Percentiles rank a stretch among this genome's conserved stretches.
Evolutionary conservation across 2,888 invertebrate genomes (phyloP).

Genomic region (Cybosia mesomella): DNA sequence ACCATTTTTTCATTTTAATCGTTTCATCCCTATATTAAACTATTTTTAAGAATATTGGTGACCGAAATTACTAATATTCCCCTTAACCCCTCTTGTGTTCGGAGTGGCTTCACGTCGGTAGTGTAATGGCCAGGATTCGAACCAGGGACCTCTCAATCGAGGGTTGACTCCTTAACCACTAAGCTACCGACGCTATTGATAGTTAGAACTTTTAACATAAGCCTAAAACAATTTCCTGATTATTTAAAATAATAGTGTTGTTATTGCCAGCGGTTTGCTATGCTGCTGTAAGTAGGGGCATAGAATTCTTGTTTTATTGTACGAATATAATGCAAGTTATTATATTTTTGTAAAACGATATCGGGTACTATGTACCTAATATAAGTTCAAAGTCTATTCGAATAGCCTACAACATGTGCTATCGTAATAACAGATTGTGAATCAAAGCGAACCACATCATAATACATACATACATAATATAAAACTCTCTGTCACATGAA

Average conservation of each 20-base stretch:
- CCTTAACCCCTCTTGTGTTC: no score
- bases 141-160: no score
- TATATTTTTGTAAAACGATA: neutral
- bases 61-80: no score
- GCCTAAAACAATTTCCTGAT: neutral
- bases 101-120: no score
- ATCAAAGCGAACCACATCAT: neutral
- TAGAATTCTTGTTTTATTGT: neutral
- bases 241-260: neutral
- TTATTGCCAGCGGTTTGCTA: neutral
- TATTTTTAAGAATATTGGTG: no score
- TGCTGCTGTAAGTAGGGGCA: neutral
- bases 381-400: neutral
- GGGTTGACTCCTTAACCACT: no score
- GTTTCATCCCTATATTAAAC: no score
- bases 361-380: neutral
- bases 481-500: neutral
- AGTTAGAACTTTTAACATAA: neutral
- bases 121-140: no score
- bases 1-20: no score
- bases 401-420: neutral
- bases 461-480: constrained; percentile 1
- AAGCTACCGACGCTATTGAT: no score
- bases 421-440: neutral
- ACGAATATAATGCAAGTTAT: neutral